Conservation (phyloP, 2,888 invertebrate genomes). For the Polyploca ridens region DNA sequence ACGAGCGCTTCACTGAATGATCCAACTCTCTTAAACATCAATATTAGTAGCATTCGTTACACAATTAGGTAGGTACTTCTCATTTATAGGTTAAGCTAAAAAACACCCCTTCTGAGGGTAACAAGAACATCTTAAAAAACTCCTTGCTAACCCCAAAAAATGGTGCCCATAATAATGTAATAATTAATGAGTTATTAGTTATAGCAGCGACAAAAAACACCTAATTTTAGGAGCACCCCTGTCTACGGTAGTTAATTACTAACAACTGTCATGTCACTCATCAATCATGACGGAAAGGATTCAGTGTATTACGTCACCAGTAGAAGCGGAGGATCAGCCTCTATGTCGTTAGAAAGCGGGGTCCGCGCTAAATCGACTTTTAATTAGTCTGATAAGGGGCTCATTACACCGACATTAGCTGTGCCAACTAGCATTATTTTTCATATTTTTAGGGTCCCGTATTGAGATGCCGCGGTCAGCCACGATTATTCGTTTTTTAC, state of each 20-base stretch:
- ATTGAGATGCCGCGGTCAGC: neutral
- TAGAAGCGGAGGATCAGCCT: conserved; percentile 35
- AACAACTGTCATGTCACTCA: conserved; percentile 50
- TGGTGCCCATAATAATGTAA: conserved; percentile 11
- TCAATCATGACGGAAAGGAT: conserved; percentile 65
- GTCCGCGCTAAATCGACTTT: conserved; percentile 77
- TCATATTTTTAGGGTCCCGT: conserved; percentile 56
- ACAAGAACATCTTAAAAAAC: neutral
- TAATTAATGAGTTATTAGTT: conserved; percentile 10
- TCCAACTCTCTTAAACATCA: no score
- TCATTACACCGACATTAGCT: conserved; percentile 78
- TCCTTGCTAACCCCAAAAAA: neutral
- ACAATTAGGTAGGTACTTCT: neutral
- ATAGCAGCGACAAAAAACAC: neutral
- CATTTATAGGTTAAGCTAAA: neutral
- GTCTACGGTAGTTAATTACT: conserved; percentile 43
- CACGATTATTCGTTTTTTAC: neutral
- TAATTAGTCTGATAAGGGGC: conserved; percentile 82
- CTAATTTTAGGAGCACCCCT: conserved; percentile 21
- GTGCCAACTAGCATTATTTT: conserved; percentile 69
- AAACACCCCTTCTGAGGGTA: neutral
- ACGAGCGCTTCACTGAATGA: no score
- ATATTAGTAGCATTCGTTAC: no score
- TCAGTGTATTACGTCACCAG: conserved; percentile 59
- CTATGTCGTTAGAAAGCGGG: conserved; percentile 67